Evolutionary conservation across 2,888 invertebrate genomes (phyloP).

Genomic region (Melieria crassipennis): DNA sequence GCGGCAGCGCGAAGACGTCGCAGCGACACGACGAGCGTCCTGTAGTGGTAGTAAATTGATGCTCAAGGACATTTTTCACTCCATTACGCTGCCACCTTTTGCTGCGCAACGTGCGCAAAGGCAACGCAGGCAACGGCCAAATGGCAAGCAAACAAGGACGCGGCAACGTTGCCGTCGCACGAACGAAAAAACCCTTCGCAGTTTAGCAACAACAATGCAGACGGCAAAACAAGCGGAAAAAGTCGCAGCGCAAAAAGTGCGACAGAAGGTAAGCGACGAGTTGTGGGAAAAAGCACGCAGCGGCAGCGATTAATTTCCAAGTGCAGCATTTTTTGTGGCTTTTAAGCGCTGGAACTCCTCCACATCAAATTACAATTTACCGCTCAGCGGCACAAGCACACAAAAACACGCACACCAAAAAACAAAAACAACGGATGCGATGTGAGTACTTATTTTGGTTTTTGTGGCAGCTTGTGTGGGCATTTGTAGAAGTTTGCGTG

Average conservation of each 20-base stretch:
- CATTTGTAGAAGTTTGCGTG: no score
- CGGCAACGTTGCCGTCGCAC: not conserved
- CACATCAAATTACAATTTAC: slow-evolving; percentile 52
- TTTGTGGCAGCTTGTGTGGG: no score
- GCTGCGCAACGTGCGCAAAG: slow-evolving; percentile 24
- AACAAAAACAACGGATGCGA: not conserved
- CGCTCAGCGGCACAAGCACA: slow-evolving; percentile 39
- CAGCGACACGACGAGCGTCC: not conserved
- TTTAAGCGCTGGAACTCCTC: slow-evolving; percentile 30
- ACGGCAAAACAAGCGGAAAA: slow-evolving; percentile 3
- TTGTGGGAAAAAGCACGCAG: not conserved
- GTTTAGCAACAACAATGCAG: slow-evolving; percentile 1
- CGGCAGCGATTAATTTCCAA: slow-evolving; percentile 45
- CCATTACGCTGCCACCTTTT: slow-evolving; percentile 52
- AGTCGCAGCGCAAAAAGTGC: not conserved
- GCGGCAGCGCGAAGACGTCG: no score
- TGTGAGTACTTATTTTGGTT: not conserved
- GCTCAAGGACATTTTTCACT: slow-evolving; percentile 64
- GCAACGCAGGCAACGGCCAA: slow-evolving; percentile 9
- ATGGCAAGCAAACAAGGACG: slow-evolving; percentile 1
- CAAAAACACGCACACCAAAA: not conserved
- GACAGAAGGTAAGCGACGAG: not conserved
- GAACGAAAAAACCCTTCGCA: not conserved
- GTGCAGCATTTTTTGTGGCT: slow-evolving; percentile 27
- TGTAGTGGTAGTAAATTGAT: slow-evolving; percentile 53